Conservation (phyloP, 2,797 vertebrate genomes). For the Salarias fasciatus region DNA sequence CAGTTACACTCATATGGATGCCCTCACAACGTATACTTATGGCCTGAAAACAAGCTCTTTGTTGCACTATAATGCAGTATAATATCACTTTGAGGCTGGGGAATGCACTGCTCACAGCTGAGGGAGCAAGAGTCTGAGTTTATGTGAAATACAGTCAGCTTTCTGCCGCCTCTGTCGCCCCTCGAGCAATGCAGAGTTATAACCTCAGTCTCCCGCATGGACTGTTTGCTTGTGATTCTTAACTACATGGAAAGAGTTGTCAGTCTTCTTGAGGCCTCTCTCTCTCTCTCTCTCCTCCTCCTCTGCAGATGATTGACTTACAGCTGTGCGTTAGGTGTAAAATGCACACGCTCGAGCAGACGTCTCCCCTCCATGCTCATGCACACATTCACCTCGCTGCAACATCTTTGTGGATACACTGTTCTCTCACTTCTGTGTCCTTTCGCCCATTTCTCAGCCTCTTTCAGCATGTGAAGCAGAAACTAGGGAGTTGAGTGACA, state of each 20-base stretch:
- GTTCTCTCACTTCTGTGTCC: conserved; percentile 6
- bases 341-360: conserved; percentile 38
- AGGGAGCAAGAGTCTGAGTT: conserved; percentile 25
- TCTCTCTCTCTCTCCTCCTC: no score
- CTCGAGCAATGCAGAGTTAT: conserved; percentile 22
- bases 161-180: conserved; percentile 22
- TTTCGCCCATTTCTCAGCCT: conserved; percentile 13
- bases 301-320: conserved; percentile 42
- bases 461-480: conserved; percentile 6
- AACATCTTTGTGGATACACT: conserved; percentile 6
- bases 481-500: conserved; percentile 27
- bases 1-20: no score
- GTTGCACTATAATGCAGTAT: not conserved
- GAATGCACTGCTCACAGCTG: conserved; percentile 1
- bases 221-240: conserved; percentile 55
- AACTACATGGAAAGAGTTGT: conserved; percentile 60
- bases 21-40: no score
- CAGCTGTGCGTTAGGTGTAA: conserved; percentile 53
- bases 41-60: no score
- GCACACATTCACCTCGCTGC: conserved; percentile 19
- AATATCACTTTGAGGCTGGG: not conserved
- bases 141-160: conserved; percentile 35
- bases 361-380: conserved; percentile 13
- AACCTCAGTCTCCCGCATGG: conserved; percentile 26
- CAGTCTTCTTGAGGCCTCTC: conserved; percentile 48